Evolutionary conservation across 1,140 invertebrate species (phyloP).

Genomic region (Cardiocondyla obscurior): DNA sequence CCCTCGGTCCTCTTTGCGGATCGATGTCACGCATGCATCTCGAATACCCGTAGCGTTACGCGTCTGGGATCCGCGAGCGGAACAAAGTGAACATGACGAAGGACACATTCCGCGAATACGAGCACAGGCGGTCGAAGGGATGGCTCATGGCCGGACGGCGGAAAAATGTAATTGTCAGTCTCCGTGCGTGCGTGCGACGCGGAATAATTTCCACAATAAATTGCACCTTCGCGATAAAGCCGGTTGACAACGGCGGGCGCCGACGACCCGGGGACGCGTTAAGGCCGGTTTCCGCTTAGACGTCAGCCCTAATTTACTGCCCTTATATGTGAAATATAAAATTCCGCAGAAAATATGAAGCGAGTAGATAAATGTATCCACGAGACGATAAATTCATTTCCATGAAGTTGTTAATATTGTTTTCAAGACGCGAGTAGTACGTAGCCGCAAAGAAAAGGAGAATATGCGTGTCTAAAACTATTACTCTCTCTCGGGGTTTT

Average conservation of each 20-base stretch:
- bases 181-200: conserved; percentile 28
- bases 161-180: conserved; percentile 55
- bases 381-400: not conserved
- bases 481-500: no score
- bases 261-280: conserved; percentile 11
- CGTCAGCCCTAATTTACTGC: conserved; percentile 26
- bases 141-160: conserved; percentile 33
- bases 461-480: not conserved
- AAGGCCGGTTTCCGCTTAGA: not conserved
- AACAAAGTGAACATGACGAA: conserved; percentile 24
- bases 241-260: conserved; percentile 25
- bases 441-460: not conserved
- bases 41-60: not conserved
- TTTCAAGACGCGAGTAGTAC: not conserved
- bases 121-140: not conserved
- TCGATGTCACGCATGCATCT: conserved; percentile 53
- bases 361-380: conserved; percentile 7
- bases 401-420: not conserved
- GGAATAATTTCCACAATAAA: conserved; percentile 58
- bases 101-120: conserved; percentile 3
- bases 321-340: conserved; percentile 12
- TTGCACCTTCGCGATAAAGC: conserved; percentile 53
- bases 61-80: conserved; percentile 15
- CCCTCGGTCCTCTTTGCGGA: conserved; percentile 1
- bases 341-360: conserved; percentile 15